phyloP scores from a whole-genome alignment of 2,888 invertebrate genomes.

The Metallyticus violacea region DNA sequence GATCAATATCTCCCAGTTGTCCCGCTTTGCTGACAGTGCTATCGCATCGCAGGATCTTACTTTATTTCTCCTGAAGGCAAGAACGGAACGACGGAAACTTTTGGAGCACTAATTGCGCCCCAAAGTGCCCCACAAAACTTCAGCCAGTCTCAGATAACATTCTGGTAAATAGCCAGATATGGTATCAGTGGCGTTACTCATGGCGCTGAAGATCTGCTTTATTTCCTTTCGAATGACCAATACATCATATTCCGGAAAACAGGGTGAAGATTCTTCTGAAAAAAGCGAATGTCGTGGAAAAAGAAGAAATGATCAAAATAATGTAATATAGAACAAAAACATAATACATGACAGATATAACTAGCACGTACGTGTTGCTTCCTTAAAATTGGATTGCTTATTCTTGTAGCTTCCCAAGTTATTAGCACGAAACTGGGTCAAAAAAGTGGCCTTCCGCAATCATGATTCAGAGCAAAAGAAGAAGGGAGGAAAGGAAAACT shows the following conservation, averaged over 20 bases:
- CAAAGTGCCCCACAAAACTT: not conserved
- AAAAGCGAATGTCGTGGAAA: no score
- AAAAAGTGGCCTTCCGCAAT: no score
- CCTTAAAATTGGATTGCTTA: no score
- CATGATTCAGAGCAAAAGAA: not conserved
- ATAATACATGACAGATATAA: no score
- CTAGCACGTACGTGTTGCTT: no score
- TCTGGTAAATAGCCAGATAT: not conserved
- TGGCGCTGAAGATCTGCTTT: not conserved
- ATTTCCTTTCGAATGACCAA: not conserved
- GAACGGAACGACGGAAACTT: not conserved
- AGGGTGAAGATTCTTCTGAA: no score
- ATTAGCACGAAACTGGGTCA: no score
- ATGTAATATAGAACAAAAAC: no score
- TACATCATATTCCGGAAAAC: not conserved
- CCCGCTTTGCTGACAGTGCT: not conserved
- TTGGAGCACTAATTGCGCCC: not conserved
- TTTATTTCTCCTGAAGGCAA: not conserved
- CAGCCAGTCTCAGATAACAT: not conserved
- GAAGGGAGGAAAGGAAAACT: not conserved
- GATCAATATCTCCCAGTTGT: not conserved
- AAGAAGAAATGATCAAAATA: no score
- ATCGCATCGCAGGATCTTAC: not conserved
- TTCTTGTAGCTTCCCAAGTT: no score
- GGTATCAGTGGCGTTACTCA: not conserved